These are phyloP conservation scores for Stenopsyche tienmushanensis DNA, from an alignment of 1,140 invertebrate genomes.

Conservation along the genomic window DNA sequence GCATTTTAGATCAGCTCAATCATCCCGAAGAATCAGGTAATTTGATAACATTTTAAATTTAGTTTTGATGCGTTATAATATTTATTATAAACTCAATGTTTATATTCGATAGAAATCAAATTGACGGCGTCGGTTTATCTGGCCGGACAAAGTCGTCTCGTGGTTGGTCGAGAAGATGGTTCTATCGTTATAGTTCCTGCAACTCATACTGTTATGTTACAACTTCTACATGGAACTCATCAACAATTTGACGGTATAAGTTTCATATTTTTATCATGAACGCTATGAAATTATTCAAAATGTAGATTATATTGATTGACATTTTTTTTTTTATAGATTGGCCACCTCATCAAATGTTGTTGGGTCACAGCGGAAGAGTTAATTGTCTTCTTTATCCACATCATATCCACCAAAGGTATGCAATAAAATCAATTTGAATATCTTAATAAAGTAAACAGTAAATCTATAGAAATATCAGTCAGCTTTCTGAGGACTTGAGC, in stretches of 20 bases:
- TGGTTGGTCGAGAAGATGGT: conserved; percentile 94
- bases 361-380: conserved; percentile 90
- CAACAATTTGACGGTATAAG: conserved; percentile 78
- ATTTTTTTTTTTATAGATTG: conserved; percentile 65
- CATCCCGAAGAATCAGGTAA: conserved; percentile 59
- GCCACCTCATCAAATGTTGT: conserved; percentile 84
- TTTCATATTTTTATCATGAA: conserved; percentile 7
- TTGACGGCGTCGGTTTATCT: conserved; percentile 92
- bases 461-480: no score
- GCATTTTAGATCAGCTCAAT: conserved; percentile 87
- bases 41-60: not conserved
- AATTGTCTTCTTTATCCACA: conserved; percentile 96
- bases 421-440: no score
- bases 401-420: conserved; percentile 82
- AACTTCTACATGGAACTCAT: conserved; percentile 87
- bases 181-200: conserved; percentile 96
- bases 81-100: conserved; percentile 9
- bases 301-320: not conserved
- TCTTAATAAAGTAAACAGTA: no score
- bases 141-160: conserved; percentile 87
- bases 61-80: not conserved
- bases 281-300: not conserved
- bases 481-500: no score
- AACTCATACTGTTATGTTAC: conserved; percentile 92
- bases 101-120: conserved; percentile 62